These are phyloP conservation scores for Nomada fabriciana DNA, from an alignment of 2,888 invertebrate species.

Conservation along the genomic window DNA sequence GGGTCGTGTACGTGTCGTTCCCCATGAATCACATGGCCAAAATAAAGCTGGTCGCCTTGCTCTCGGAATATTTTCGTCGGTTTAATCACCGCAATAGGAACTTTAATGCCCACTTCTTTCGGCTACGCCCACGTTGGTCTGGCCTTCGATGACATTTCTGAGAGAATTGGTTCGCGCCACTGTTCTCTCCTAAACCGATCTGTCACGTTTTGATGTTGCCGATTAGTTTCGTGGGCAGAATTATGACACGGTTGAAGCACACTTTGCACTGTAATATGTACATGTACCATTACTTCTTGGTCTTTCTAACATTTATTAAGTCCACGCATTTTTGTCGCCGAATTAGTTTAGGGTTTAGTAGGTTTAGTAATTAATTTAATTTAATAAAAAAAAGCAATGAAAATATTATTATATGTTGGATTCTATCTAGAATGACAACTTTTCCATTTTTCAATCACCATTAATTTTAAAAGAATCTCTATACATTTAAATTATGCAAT, in stretches of 20 bases:
- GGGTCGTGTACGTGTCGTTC: slow-evolving; percentile 16
- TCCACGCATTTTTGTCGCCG: too few relatives aligned
- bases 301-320: too few relatives aligned
- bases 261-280: too few relatives aligned
- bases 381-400: too few relatives aligned
- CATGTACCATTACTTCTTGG: too few relatives aligned
- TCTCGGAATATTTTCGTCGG: slow-evolving; percentile 49
- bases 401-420: too few relatives aligned
- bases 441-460: too few relatives aligned
- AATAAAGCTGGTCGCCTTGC: slow-evolving; percentile 44
- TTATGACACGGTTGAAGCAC: neutral
- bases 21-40: slow-evolving; percentile 58
- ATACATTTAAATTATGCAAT: neutral
- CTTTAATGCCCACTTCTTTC: slow-evolving; percentile 33
- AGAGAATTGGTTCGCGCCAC: neutral
- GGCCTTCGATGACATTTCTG: neutral
- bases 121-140: slow-evolving; percentile 31
- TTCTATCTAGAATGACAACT: too few relatives aligned
- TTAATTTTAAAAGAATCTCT: too few relatives aligned
- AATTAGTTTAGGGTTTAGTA: too few relatives aligned
- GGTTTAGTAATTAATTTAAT: too few relatives aligned
- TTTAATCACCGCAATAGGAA: slow-evolving; percentile 43
- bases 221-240: neutral
- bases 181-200: neutral
- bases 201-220: too few relatives aligned